A percentile compares a stretch with the other conserved stretches of the same genome.
Evolutionary conservation across 2,113 vertebrate genomes (phyloP).

Genomic region (Canis aureus): DNA sequence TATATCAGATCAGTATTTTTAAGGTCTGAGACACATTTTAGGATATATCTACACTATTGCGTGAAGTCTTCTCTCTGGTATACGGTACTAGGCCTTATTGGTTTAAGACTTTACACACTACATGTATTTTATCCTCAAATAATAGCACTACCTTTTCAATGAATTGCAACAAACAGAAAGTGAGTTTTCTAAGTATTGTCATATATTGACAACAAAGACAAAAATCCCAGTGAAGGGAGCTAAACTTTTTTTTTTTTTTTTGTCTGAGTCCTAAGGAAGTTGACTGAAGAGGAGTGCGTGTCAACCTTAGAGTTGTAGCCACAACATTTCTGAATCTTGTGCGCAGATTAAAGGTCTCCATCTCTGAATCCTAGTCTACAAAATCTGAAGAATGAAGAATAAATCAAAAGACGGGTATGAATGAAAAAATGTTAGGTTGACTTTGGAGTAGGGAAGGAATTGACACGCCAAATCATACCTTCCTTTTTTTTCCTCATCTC

Average conservation of each 20-base stretch:
- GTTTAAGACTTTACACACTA: background rate
- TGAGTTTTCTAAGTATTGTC: background rate
- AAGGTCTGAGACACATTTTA: background rate
- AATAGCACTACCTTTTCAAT: background rate
- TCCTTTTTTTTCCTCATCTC: background rate
- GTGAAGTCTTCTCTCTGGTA: background rate
- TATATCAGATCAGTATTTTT: background rate
- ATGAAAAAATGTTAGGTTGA: background rate
- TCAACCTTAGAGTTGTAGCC: background rate
- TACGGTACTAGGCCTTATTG: background rate
- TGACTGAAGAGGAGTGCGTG: background rate
- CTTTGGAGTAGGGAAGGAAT: background rate
- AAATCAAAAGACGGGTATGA: background rate
- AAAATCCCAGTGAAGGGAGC: background rate
- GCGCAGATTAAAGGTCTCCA: background rate
- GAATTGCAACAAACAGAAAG: background rate
- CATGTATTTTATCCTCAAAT: background rate
- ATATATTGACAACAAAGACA: background rate
- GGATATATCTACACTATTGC: background rate
- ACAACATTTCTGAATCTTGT: background rate
- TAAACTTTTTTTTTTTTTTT: background rate
- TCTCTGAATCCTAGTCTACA: background rate
- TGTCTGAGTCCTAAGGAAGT: background rate
- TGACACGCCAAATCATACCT: background rate
- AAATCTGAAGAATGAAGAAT: background rate